Conservation (phyloP, 2,888 invertebrate species). For the Portevinia maculata region DNA sequence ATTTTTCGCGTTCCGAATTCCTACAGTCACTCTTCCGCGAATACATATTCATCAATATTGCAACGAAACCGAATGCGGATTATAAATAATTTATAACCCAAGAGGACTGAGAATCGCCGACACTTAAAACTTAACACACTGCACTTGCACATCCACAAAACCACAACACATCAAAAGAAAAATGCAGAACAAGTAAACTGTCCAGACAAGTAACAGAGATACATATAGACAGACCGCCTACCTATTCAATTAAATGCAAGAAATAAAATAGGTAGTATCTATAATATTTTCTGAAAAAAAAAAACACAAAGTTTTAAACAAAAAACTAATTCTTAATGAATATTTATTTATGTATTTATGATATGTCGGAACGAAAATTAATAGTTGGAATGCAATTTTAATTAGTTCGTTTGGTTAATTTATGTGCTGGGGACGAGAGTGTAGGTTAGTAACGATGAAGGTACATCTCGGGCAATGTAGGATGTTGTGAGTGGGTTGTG, state of each 20-base stretch:
- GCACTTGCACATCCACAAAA: constrained; percentile 1
- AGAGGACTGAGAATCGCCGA: constrained; percentile 64
- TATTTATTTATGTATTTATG: constrained; percentile 67
- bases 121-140: constrained; percentile 46
- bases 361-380: constrained; percentile 72
- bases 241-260: constrained; percentile 19
- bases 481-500: constrained; percentile 29
- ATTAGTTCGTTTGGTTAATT: constrained; percentile 67
- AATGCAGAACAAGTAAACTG: constrained; percentile 4
- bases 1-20: constrained; percentile 55
- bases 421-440: constrained; percentile 49
- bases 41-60: constrained; percentile 66
- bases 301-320: constrained; percentile 11
- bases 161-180: constrained; percentile 9
- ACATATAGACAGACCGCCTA: too few species aligned
- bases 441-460: constrained; percentile 4
- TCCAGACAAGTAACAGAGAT: not conserved
- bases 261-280: too few species aligned
- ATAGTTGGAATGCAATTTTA: constrained; percentile 72
- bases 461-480: not conserved
- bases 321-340: constrained; percentile 45
- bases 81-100: constrained; percentile 69
- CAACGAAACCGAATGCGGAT: constrained; percentile 44
- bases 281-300: constrained; percentile 22
- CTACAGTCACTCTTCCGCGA: constrained; percentile 49